Evolutionary conservation across 2,113 vertebrate species (phyloP).

Genomic region (Dipodomys stephensi): DNA sequence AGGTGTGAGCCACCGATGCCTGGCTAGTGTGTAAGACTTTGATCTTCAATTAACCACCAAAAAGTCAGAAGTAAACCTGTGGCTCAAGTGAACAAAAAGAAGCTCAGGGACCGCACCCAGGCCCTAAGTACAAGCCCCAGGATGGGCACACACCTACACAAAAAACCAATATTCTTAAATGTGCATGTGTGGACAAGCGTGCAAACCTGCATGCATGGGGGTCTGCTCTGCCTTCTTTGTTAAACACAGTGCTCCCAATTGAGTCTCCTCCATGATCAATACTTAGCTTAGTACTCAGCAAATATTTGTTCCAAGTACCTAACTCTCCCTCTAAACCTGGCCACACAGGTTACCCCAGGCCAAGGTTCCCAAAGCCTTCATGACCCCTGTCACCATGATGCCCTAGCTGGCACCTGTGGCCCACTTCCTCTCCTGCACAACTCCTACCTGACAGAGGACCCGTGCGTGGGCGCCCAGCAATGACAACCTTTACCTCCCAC

Average conservation of each 20-base stretch:
- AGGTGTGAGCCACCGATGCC: too few species aligned
- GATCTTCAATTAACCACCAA: too few species aligned
- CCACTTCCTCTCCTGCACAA: slow-evolving; percentile 55
- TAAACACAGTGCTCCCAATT: neutral
- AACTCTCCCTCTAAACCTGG: neutral
- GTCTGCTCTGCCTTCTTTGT: neutral
- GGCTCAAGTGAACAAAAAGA: too few species aligned
- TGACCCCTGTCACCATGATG: neutral
- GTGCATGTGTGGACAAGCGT: neutral
- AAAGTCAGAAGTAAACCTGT: too few species aligned
- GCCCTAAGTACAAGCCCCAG: too few species aligned
- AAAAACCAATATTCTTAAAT: too few species aligned
- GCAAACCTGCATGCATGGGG: neutral
- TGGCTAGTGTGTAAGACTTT: neutral
- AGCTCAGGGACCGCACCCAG: too few species aligned
- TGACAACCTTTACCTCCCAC: slow-evolving; percentile 66
- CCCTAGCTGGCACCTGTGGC: slow-evolving; percentile 47
- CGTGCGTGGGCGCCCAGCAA: slow-evolving; percentile 61
- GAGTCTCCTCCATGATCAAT: neutral
- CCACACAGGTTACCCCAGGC: neutral
- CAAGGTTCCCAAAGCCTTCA: neutral
- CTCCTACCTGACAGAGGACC: slow-evolving; percentile 65
- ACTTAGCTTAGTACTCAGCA: neutral
- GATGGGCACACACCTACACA: too few species aligned
- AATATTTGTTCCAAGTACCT: neutral